Percentiles rank a stretch among this genome's conserved stretches.
phyloP scores from a whole-genome alignment of 2,797 vertebrate genomes.

The Ctenopoma multispine region DNA sequence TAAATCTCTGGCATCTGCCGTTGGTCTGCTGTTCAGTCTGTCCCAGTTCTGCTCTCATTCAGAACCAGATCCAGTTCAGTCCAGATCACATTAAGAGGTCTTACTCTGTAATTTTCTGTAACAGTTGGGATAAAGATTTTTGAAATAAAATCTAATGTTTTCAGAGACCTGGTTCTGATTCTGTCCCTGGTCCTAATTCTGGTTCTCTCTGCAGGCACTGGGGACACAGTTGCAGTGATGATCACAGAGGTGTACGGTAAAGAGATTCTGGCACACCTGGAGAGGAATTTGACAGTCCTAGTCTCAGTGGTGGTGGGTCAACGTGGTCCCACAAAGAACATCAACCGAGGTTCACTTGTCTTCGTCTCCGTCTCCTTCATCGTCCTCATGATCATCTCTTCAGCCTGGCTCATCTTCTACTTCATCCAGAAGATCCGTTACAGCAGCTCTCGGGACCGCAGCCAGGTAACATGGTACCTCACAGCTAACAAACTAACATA shows the following conservation, averaged over 20 bases:
- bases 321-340: conserved; percentile 88
- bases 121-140: too few relatives aligned
- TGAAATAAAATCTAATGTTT: too few relatives aligned
- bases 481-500: not conserved
- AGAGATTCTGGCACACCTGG: conserved; percentile 92
- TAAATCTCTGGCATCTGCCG: not conserved
- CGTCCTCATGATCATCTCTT: conserved; percentile 97
- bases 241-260: conserved; percentile 94
- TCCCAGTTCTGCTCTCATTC: not conserved
- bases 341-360: conserved; percentile 93
- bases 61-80: too few relatives aligned
- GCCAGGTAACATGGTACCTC: conserved; percentile 86
- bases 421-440: conserved; percentile 99
- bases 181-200: not conserved
- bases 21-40: not conserved
- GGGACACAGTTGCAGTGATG: conserved; percentile 96
- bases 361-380: conserved; percentile 99
- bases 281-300: conserved; percentile 93
- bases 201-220: conserved; percentile 86
- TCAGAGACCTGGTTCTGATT: not conserved
- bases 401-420: conserved; percentile 98
- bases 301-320: conserved; percentile 92
- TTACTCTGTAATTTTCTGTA: too few relatives aligned
- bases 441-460: conserved; percentile 92
- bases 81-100: too few relatives aligned